Percentiles rank a stretch among this genome's conserved stretches.
phyloP scores from a whole-genome alignment of 2,797 vertebrate species.

The Limosa lapponica region DNA sequence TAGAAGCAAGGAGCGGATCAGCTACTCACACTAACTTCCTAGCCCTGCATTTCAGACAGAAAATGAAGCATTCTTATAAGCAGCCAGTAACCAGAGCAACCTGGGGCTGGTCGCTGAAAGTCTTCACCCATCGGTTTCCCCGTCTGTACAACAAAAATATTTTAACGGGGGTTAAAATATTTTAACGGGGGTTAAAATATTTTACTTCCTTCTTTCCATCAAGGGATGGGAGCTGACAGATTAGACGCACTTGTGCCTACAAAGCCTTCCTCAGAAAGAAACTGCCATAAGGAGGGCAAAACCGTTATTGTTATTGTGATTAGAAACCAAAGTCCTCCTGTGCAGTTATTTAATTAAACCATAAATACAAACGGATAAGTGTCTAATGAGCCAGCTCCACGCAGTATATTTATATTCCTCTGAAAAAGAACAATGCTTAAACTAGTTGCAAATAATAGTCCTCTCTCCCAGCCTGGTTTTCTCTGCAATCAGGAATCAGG shows the following conservation, averaged over 20 bases:
- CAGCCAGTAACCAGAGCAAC: background rate
- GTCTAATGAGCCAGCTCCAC: conserved; percentile 58
- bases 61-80: background rate
- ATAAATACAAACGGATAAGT: conserved; percentile 52
- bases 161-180: background rate
- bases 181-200: background rate
- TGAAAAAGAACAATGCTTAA: conserved; percentile 38
- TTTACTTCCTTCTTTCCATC: background rate
- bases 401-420: conserved; percentile 46
- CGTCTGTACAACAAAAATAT: background rate
- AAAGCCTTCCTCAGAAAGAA: background rate
- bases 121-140: background rate
- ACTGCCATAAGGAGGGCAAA: background rate
- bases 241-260: accelerated
- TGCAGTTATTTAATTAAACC: conserved; percentile 67
- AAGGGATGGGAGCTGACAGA: background rate
- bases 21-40: background rate
- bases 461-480: conserved; percentile 35
- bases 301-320: background rate
- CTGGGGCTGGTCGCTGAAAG: background rate
- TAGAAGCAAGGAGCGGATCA: background rate
- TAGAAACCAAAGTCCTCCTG: conserved; percentile 5
- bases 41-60: background rate
- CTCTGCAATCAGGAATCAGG: conserved; percentile 48
- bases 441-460: conserved; percentile 39